phyloP scores from a whole-genome alignment of 2,888 invertebrate species.

The Malthinus flaveolus region DNA sequence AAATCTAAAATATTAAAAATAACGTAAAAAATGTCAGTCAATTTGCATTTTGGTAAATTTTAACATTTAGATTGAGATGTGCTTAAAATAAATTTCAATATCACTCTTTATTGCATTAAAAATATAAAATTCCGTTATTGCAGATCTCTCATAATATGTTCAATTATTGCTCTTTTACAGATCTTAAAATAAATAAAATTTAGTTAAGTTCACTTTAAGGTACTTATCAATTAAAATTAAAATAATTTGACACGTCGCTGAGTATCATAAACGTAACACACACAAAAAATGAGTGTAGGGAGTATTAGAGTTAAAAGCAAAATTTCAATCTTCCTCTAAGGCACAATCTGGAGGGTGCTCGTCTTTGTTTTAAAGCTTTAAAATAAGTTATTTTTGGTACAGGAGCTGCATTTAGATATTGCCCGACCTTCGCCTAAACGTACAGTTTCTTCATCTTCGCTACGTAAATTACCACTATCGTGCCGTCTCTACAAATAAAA shows the following conservation, averaged over 20 bases:
- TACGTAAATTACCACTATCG: constrained; percentile 68
- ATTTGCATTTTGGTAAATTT: too few relatives aligned
- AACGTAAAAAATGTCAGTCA: not conserved
- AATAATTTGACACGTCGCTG: too few relatives aligned
- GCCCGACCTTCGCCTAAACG: constrained; percentile 70
- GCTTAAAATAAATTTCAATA: too few relatives aligned
- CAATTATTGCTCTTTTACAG: too few relatives aligned
- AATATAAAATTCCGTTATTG: not conserved
- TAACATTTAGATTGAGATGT: too few relatives aligned
- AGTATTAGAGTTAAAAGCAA: constrained; percentile 8
- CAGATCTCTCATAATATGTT: not conserved
- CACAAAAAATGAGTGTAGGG: constrained; percentile 6
- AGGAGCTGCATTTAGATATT: constrained; percentile 69
- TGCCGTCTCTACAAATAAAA: constrained; percentile 69
- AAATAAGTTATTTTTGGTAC: constrained; percentile 43
- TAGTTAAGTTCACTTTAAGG: too few relatives aligned
- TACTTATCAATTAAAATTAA: too few relatives aligned
- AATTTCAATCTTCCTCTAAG: constrained; percentile 26
- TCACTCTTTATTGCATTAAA: too few relatives aligned
- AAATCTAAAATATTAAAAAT: not conserved
- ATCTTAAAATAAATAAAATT: too few relatives aligned
- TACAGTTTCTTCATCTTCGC: constrained; percentile 66
- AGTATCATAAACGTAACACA: constrained; percentile 25
- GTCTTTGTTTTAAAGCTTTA: constrained; percentile 36
- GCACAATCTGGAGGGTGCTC: constrained; percentile 27